Evolutionary conservation across 2,888 invertebrate species (phyloP).

Genomic region (Rhamphomyia laevipes): DNA sequence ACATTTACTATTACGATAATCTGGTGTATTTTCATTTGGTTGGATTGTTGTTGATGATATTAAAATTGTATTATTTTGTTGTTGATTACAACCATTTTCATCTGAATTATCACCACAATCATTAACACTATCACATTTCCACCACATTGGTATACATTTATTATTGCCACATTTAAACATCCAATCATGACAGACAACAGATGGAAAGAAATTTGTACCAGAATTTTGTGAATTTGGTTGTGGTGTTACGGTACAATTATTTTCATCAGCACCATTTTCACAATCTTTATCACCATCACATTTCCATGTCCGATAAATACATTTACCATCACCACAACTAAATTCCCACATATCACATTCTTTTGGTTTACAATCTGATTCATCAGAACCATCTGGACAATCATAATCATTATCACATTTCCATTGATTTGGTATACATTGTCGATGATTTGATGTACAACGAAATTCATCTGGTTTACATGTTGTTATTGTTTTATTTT

Average conservation of each 20-base stretch:
- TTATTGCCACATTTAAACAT: slow-evolving; percentile 64
- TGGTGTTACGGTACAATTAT: slow-evolving; percentile 46
- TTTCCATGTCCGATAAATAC: slow-evolving; percentile 47
- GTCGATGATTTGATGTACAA: slow-evolving; percentile 40
- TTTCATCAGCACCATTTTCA: slow-evolving; percentile 56
- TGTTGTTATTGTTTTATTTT: slow-evolving; percentile 14
- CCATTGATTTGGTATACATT: slow-evolving; percentile 60
- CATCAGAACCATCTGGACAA: slow-evolving; percentile 62
- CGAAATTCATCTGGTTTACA: slow-evolving; percentile 39
- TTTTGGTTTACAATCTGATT: slow-evolving; percentile 48
- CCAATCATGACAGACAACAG: slow-evolving; percentile 54
- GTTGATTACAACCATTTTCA: slow-evolving; percentile 47
- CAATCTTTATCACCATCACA: slow-evolving; percentile 62
- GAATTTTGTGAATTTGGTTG: slow-evolving; percentile 12
- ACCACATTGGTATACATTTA: slow-evolving; percentile 65
- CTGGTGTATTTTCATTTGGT: slow-evolving; percentile 20
- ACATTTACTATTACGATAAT: slow-evolving; percentile 29
- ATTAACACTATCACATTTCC: slow-evolving; percentile 66
- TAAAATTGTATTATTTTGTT: slow-evolving; percentile 5
- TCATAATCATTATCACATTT: slow-evolving; percentile 67
- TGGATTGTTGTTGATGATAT: slow-evolving; percentile 19
- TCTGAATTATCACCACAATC: slow-evolving; percentile 69
- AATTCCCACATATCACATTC: slow-evolving; percentile 62
- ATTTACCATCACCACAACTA: slow-evolving; percentile 47
- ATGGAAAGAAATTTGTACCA: slow-evolving; percentile 23